Base-by-base conservation (phyloP, 2,888 invertebrate genomes). In the Ophraella communa region DNA sequence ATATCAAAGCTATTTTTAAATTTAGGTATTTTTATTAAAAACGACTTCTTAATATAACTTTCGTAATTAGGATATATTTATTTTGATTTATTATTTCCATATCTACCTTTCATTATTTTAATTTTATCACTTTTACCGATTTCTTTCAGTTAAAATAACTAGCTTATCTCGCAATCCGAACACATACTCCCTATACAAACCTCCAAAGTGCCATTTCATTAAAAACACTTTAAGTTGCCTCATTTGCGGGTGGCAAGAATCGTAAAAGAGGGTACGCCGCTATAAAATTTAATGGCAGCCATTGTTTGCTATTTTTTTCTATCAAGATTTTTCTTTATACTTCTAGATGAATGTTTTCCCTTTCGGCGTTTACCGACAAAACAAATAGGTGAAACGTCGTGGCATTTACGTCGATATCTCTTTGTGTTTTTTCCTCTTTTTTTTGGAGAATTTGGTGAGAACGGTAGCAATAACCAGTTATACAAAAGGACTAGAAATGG, bases 241-340 rank as follows among this genome's bases (percentile, higher is more conserved):
- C 60, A 59, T 59, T 59, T 59, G 51, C 59, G 59, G 51, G 51
- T 58, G 49, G 51, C 27, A 45, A 51, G 52, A 59, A 59, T 59
- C 59, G 44, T 57, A 57, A 57, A 57, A 57, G 47, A 21, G 57
- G 56, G 47, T 14, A 33, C 33, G 17, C 27, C 21, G 44, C 60
- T 53, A 60, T 60, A 60, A 60, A 60, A 60, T 52, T 53, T 60
- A 60, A 60, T 53, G 60, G 60, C 44, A 5, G 53, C 44, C 44
- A 60, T 60, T 60, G 60, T 60, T 60, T 44, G 60, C 52, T 52
- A 53, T 52, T 60, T 60, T 59, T 60, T 60, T 51, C 60, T 52
- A 60, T 60, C 60, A 52, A 60, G 60, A 60, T 60, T 60, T 60
- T 60, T 51, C 60, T 53, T 52, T 60, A 60, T 60, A 27, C 60